Percentiles rank a stretch among this genome's conserved stretches.
Evolutionary conservation across 2,113 vertebrate species (phyloP).

Genomic region (Bettongia penicillata): DNA sequence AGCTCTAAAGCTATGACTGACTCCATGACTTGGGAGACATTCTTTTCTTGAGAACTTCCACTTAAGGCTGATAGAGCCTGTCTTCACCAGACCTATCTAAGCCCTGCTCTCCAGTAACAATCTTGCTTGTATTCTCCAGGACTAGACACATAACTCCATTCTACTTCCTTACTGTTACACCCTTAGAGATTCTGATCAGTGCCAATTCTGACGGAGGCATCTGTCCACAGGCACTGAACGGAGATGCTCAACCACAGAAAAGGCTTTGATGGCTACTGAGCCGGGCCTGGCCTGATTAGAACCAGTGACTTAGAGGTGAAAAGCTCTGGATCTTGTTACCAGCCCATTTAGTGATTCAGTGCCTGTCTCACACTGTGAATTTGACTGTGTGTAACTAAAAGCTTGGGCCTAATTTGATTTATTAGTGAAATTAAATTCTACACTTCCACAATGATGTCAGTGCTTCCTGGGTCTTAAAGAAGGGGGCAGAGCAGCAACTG

Average conservation of each 20-base stretch:
- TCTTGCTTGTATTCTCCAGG: slow-evolving; percentile 15
- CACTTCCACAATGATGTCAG: slow-evolving; percentile 58
- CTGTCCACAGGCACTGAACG: background rate
- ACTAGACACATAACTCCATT: background rate
- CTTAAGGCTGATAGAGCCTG: background rate
- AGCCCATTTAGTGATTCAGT: slow-evolving; percentile 16
- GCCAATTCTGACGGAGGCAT: background rate
- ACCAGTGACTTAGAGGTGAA: slow-evolving; percentile 36
- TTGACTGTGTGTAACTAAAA: slow-evolving; percentile 29
- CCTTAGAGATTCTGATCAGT: background rate
- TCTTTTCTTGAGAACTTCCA: slow-evolving; percentile 4
- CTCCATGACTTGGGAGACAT: background rate
- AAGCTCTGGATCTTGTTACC: slow-evolving; percentile 47
- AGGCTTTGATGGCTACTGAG: rapidly evolving
- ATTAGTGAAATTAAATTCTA: slow-evolving; percentile 58
- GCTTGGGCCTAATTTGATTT: slow-evolving; percentile 42
- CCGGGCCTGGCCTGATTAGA: background rate
- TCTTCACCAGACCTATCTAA: background rate
- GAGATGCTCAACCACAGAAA: background rate
- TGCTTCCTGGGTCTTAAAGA: slow-evolving; percentile 63
- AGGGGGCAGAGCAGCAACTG: slow-evolving; percentile 51
- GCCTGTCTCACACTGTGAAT: background rate
- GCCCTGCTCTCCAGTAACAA: background rate
- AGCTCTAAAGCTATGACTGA: background rate
- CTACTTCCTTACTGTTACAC: background rate